Conservation (phyloP, 2,797 vertebrate species). For the Calcarius lapponicus region DNA sequence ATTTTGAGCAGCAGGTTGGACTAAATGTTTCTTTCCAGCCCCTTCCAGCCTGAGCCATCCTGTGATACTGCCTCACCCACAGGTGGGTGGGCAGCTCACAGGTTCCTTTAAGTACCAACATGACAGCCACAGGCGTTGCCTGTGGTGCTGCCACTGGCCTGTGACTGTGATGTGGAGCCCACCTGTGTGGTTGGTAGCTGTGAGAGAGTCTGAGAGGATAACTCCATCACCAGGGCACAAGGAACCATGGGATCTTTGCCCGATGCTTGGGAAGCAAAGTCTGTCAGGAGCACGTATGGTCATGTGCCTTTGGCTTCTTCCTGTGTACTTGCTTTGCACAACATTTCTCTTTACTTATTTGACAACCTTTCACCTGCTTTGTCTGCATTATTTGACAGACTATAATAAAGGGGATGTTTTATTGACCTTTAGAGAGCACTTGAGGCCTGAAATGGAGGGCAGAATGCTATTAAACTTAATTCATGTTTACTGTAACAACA, state of each 20-base stretch:
- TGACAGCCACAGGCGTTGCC: fast-evolving
- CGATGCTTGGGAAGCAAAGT: not conserved
- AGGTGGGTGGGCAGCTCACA: not conserved
- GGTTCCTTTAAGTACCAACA: not conserved
- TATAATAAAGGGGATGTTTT: conserved; percentile 26
- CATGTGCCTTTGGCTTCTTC: not conserved
- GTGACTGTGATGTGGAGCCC: not conserved
- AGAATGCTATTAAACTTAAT: conserved; percentile 18
- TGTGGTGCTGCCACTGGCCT: not conserved
- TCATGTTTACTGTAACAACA: conserved; percentile 23
- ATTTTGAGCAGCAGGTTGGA: not conserved
- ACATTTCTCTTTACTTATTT: conserved; percentile 2
- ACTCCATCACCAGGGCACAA: not conserved
- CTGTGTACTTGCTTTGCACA: not conserved
- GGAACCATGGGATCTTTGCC: not conserved
- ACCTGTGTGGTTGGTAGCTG: not conserved
- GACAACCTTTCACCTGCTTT: conserved; percentile 32
- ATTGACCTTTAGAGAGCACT: conserved; percentile 37
- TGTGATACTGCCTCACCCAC: not conserved
- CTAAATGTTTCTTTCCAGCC: not conserved
- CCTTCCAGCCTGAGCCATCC: not conserved
- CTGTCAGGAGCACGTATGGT: not conserved
- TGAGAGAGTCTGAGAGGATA: not conserved
- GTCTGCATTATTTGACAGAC: conserved; percentile 27
- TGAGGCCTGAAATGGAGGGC: not conserved